phyloP scores from a whole-genome alignment of 2,113 vertebrate genomes.

The Oncorhynchus kisutch region DNA sequence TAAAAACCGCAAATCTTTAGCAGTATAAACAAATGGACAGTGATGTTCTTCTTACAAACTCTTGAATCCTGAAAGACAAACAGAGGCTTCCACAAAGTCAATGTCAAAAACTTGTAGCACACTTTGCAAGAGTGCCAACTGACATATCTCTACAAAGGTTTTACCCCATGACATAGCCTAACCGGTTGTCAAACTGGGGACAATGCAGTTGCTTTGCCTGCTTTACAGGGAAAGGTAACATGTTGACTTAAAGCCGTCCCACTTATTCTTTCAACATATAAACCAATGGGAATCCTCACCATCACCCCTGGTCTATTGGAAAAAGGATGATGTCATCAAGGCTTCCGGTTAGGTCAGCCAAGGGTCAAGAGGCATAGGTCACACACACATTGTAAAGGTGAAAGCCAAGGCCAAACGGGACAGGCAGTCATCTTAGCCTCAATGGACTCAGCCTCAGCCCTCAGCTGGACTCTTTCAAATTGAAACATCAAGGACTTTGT shows the following conservation, averaged over 20 bases:
- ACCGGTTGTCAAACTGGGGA: not conserved
- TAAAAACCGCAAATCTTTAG: constrained; percentile 49
- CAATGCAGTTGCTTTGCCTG: constrained; percentile 27
- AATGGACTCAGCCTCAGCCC: constrained; percentile 96
- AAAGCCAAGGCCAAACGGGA: constrained; percentile 99
- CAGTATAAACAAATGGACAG: constrained; percentile 61
- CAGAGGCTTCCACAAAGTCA: constrained; percentile 54
- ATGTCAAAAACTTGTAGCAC: constrained; percentile 22
- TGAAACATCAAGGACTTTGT: constrained; percentile 99
- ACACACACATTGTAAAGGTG: constrained; percentile 99
- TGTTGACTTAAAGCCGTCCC: constrained; percentile 79
- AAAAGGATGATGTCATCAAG: constrained; percentile 99
- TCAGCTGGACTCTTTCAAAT: constrained; percentile 99
- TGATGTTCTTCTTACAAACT: constrained; percentile 65
- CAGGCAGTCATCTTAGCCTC: constrained; percentile 96
- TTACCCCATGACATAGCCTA: not conserved
- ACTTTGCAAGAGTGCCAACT: constrained; percentile 24
- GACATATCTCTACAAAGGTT: constrained; percentile 32
- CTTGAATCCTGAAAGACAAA: constrained; percentile 65
- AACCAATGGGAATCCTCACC: constrained; percentile 99
- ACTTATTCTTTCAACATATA: constrained; percentile 94
- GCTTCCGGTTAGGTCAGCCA: constrained; percentile 99
- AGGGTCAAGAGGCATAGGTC: constrained; percentile 99
- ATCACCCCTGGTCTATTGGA: constrained; percentile 99
- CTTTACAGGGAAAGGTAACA: constrained; percentile 53